A percentile compares a stretch with the other conserved stretches of the same genome.
Evolutionary conservation across 2,113 vertebrate genomes (phyloP).

Genomic region (Varanus komodoensis): DNA sequence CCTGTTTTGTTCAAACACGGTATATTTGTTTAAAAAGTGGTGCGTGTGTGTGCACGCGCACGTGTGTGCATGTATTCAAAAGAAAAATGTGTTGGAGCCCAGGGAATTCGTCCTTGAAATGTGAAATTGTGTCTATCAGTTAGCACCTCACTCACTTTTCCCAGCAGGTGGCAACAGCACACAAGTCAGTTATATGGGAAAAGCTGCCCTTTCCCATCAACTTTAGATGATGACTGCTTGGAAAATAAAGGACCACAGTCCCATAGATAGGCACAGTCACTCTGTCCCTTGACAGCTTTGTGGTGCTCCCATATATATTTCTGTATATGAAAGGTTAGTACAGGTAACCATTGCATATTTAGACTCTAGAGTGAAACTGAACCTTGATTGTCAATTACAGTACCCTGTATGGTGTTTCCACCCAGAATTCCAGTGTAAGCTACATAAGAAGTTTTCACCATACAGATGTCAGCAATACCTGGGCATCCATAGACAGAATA

Average conservation of each 20-base stretch:
- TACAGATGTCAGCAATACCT: not conserved
- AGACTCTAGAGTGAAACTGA: too few relatives aligned
- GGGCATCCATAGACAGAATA: not conserved
- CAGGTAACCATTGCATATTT: not conserved
- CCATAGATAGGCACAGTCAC: not conserved
- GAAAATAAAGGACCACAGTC: not conserved
- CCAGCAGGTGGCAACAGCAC: slow-evolving; percentile 28
- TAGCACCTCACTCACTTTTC: not conserved
- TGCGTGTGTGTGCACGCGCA: too few relatives aligned
- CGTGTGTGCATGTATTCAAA: too few relatives aligned
- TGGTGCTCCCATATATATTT: not conserved
- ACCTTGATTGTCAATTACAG: too few relatives aligned
- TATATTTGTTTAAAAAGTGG: not conserved
- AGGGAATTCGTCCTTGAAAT: not conserved
- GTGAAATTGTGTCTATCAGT: not conserved
- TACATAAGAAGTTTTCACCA: not conserved
- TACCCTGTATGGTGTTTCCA: not conserved
- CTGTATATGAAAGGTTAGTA: not conserved
- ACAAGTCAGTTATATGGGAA: not conserved
- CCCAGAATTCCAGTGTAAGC: not conserved
- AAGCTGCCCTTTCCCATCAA: not conserved
- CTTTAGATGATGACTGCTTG: not conserved
- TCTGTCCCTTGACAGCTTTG: not conserved
- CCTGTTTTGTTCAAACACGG: too few relatives aligned
- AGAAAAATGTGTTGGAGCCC: not conserved